Percentiles rank a stretch among this genome's conserved stretches.
Conservation (phyloP, 2,113 vertebrate genomes). For the Pachyramphus minor region DNA sequence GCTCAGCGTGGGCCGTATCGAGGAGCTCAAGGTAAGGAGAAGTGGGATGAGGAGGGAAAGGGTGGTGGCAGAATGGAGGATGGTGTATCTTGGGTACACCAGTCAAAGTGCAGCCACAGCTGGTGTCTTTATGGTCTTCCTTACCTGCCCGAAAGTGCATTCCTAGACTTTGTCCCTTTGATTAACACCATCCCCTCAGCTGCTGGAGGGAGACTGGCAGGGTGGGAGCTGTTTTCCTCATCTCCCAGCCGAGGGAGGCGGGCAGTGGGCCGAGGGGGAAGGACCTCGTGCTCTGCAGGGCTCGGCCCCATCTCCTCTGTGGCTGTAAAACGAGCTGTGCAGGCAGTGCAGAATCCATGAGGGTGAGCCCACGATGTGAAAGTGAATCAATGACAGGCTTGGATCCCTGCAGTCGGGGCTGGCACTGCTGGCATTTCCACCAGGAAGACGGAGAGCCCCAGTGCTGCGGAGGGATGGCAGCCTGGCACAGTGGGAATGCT, state of each 20-base stretch:
- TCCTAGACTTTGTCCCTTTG: not conserved
- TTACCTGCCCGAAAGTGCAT: accelerated
- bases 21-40: not conserved
- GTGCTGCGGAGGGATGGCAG: not conserved
- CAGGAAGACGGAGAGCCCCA: accelerated
- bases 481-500: accelerated
- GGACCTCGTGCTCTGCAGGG: accelerated
- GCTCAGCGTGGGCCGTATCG: accelerated
- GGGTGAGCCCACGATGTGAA: accelerated
- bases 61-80: not conserved
- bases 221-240: not conserved
- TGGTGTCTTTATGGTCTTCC: not conserved
- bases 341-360: not conserved
- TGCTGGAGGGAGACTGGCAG: not conserved
- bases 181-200: not conserved
- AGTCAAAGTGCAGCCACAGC: accelerated
- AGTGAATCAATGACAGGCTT: not conserved
- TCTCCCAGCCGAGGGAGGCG: accelerated
- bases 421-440: not conserved
- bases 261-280: accelerated
- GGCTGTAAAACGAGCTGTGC: accelerated
- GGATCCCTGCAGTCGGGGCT: not conserved
- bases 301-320: not conserved
- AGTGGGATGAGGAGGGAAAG: not conserved
- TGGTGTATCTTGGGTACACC: not conserved